Percentiles rank a stretch among this genome's conserved stretches.
phyloP scores from a whole-genome alignment of 2,888 invertebrate genomes.

The Asteroscopus sphinx region DNA sequence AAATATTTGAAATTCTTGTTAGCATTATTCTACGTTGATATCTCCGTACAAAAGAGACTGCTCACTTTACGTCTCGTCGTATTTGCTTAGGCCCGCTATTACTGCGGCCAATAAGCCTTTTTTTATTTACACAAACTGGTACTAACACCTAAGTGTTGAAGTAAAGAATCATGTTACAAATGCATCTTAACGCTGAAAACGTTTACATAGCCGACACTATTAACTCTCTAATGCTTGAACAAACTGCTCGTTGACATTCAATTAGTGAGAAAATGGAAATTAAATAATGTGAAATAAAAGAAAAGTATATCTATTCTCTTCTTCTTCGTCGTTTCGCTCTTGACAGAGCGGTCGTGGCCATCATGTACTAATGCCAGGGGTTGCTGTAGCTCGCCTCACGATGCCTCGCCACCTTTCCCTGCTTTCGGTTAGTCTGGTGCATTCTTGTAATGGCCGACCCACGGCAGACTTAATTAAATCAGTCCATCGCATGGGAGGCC shows the following conservation, averaged over 20 bases:
- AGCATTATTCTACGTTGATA: conserved; percentile 29
- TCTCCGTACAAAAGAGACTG: conserved; percentile 56
- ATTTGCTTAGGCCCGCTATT: conserved; percentile 67
- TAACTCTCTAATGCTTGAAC: conserved; percentile 20
- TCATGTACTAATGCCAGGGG: no score
- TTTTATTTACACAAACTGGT: conserved; percentile 65
- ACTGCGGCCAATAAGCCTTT: conserved; percentile 55
- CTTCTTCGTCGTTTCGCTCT: no score
- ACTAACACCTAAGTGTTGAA: conserved; percentile 70
- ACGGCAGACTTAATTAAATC: no score
- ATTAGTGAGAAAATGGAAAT: conserved; percentile 17
- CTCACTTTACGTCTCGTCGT: conserved; percentile 59
- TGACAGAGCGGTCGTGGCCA: no score
- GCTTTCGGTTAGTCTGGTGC: no score
- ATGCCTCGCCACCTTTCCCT: no score
- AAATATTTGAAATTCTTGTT: conserved; percentile 11
- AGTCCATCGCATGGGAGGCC: no score
- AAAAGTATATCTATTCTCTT: conserved; percentile 9
- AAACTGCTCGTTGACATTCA: conserved; percentile 23
- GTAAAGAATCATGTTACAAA: conserved; percentile 67
- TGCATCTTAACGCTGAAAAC: conserved; percentile 31
- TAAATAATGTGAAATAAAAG: conserved; percentile 7
- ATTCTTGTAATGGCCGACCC: no score
- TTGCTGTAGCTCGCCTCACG: no score
- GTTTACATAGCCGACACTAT: conserved; percentile 41